phyloP scores from a whole-genome alignment of 2,888 invertebrate species.

The Ophraella communa region DNA sequence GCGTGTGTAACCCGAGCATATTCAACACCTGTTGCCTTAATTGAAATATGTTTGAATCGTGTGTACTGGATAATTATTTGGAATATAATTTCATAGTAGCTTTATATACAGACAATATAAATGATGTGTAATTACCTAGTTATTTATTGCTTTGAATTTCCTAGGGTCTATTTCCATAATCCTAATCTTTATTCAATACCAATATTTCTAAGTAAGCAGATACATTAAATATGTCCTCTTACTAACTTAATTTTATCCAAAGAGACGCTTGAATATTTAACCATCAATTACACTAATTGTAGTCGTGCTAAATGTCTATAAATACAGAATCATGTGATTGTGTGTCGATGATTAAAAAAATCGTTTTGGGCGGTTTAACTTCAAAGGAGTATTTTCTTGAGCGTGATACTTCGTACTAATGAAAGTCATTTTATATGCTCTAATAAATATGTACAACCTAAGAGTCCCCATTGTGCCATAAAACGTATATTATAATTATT shows the following conservation, averaged over 20 bases:
- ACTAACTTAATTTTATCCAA: neutral
- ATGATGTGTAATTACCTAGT: neutral
- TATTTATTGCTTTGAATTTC: neutral
- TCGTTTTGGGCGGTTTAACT: slow-evolving; percentile 1
- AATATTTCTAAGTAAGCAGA: too few species aligned
- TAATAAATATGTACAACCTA: slow-evolving; percentile 11
- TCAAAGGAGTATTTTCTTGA: slow-evolving; percentile 4
- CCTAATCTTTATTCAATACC: too few species aligned
- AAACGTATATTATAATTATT: neutral
- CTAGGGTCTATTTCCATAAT: neutral
- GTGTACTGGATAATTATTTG: slow-evolving; percentile 6
- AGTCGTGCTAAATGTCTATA: neutral
- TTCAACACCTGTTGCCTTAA: slow-evolving; percentile 8
- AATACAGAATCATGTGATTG: neutral
- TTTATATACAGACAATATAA: too few species aligned
- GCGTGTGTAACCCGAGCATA: neutral
- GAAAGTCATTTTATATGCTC: slow-evolving; percentile 17
- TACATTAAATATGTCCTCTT: too few species aligned
- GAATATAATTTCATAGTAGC: neutral
- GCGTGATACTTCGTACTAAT: slow-evolving; percentile 4
- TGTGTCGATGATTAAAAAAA: slow-evolving; percentile 6
- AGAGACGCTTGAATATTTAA: neutral
- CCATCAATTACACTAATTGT: neutral
- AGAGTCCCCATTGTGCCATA: neutral
- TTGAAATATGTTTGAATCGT: slow-evolving; percentile 8